These are phyloP conservation scores for Catagonus wagneri DNA, from an alignment of 2,113 vertebrate species.

Conservation along the genomic window DNA sequence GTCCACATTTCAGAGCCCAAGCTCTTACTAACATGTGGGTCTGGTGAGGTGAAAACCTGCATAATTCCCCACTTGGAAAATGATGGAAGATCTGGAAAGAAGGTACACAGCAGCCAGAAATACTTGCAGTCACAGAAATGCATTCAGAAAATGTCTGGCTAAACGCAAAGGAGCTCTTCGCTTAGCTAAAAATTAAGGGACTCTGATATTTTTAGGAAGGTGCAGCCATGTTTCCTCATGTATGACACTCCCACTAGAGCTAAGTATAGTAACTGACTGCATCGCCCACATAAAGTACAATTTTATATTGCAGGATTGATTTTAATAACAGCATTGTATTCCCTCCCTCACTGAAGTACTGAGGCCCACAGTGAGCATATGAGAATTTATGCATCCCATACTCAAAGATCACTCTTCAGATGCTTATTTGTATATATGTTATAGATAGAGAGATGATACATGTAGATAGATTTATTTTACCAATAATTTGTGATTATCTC, in stretches of 20 bases:
- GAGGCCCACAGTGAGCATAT: conserved; percentile 16
- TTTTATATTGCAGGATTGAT: neutral
- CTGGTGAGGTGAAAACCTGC: neutral
- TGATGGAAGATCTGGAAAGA: neutral
- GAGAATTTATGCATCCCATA: neutral
- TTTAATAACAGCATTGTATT: conserved; percentile 59
- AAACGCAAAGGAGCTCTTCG: conserved; percentile 55
- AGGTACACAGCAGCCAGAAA: neutral
- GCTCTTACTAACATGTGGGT: neutral
- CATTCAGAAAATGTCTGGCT: conserved; percentile 49
- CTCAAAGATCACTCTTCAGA: neutral
- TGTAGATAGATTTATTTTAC: neutral
- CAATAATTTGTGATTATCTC: neutral
- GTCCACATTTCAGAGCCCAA: neutral
- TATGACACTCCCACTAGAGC: neutral
- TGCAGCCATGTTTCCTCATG: neutral
- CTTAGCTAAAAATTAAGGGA: conserved; percentile 1
- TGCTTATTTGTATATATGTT: neutral
- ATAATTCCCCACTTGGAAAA: neutral
- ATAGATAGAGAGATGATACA: neutral
- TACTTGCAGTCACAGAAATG: neutral
- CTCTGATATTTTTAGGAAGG: neutral
- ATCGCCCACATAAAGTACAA: neutral
- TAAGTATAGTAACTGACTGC: neutral
- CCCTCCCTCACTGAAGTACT: neutral